Evolutionary conservation across 2,797 vertebrate genomes (phyloP).

Genomic region (Xyrichtys novacula): DNA sequence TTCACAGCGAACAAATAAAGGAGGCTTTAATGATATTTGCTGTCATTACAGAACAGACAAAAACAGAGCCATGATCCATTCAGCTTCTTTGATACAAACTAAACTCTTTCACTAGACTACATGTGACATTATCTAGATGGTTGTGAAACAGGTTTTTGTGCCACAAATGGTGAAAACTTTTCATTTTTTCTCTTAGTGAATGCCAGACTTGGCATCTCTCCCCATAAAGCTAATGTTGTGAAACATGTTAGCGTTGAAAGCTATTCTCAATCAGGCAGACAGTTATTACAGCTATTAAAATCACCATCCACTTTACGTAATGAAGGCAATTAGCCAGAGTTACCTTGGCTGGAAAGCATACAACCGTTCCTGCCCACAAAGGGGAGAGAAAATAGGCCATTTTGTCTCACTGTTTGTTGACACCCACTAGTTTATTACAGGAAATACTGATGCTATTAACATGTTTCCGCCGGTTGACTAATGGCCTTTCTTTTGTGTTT

Average conservation of each 20-base stretch:
- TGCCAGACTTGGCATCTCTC: slow-evolving; percentile 47
- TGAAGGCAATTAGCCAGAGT: slow-evolving; percentile 81
- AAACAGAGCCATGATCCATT: not conserved
- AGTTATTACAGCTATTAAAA: slow-evolving; percentile 84
- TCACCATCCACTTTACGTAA: slow-evolving; percentile 85
- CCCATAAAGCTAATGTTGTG: slow-evolving; percentile 76
- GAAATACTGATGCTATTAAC: slow-evolving; percentile 52
- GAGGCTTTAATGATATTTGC: not conserved
- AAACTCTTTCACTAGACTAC: not conserved
- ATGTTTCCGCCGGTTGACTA: slow-evolving; percentile 33
- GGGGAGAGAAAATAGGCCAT: slow-evolving; percentile 59
- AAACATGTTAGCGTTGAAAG: slow-evolving; percentile 71
- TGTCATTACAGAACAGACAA: not conserved
- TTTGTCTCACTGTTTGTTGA: slow-evolving; percentile 54
- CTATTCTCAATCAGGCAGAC: slow-evolving; percentile 82
- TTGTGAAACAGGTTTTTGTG: slow-evolving; percentile 9
- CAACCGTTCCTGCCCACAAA: slow-evolving; percentile 65
- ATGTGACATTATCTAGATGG: not conserved
- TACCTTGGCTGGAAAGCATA: slow-evolving; percentile 68
- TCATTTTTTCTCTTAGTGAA: slow-evolving; percentile 56
- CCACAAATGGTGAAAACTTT: slow-evolving; percentile 39
- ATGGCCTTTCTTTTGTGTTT: slow-evolving; percentile 26
- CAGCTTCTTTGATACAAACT: not conserved
- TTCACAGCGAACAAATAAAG: not conserved
- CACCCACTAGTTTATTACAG: slow-evolving; percentile 62